Conservation (phyloP, 1,140 invertebrate species). For the Drosophila eugracilis region DNA sequence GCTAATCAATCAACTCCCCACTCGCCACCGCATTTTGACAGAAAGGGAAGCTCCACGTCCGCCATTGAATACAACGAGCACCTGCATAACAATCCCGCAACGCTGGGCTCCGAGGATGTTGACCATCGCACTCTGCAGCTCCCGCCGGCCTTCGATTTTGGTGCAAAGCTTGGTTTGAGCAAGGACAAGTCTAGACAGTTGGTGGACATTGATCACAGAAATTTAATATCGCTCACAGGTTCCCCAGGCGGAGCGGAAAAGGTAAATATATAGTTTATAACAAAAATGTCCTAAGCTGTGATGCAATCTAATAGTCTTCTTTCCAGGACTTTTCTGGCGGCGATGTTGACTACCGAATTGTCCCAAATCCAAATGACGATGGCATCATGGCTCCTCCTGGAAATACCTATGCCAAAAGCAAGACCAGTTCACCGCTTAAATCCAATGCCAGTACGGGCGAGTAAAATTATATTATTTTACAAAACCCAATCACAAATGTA, state of each 20-base stretch:
- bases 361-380: conserved; percentile 26
- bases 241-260: conserved; percentile 87
- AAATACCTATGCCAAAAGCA: conserved; percentile 46
- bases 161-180: conserved; percentile 65
- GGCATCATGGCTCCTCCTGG: conserved; percentile 70
- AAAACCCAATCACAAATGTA: not conserved
- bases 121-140: conserved; percentile 86
- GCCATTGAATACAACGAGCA: conserved; percentile 86
- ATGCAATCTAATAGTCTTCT: not conserved
- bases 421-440: conserved; percentile 82
- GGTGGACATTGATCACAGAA: conserved; percentile 91
- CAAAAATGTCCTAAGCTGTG: too few species aligned
- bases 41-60: conserved; percentile 85
- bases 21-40: conserved; percentile 89
- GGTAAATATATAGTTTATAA: conserved; percentile 16
- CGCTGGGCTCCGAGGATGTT: conserved; percentile 86
- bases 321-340: conserved; percentile 58
- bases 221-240: conserved; percentile 92
- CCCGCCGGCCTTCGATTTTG: conserved; percentile 69
- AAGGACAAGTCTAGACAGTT: conserved; percentile 82
- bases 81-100: conserved; percentile 53
- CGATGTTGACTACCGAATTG: conserved; percentile 75
- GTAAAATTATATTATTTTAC: not conserved
- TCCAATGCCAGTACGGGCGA: conserved; percentile 79
- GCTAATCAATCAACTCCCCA: conserved; percentile 86